Evolutionary conservation across 2,797 vertebrate species (phyloP).

Genomic region (Gephyroberyx darwinii): DNA sequence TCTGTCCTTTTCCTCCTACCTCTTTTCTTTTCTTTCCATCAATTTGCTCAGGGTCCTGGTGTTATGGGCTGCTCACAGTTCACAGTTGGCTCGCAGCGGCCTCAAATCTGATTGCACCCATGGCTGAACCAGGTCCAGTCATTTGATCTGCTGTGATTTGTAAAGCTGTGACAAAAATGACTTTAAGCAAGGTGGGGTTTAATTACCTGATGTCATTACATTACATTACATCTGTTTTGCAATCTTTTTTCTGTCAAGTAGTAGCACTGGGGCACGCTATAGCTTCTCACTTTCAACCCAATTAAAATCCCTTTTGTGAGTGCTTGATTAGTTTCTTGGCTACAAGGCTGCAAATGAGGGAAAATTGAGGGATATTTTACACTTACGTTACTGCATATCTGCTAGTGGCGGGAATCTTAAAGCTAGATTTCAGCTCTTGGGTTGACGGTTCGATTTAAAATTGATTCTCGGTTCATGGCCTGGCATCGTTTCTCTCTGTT

Average conservation of each 20-base stretch:
- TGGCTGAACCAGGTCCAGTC: constrained; percentile 20
- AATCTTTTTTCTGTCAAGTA: constrained; percentile 24
- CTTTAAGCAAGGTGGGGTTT: constrained; percentile 43
- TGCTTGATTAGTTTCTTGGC: constrained; percentile 6
- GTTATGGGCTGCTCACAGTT: background rate
- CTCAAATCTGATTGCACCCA: constrained; percentile 33
- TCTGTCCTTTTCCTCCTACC: constrained; percentile 1
- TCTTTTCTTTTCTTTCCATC: background rate
- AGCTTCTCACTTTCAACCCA: constrained; percentile 8
- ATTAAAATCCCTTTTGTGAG: constrained; percentile 32
- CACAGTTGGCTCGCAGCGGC: constrained; percentile 24
- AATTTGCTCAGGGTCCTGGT: background rate
- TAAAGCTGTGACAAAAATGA: constrained; percentile 51
- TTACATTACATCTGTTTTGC: constrained; percentile 35
- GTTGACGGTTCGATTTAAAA: too few relatives aligned
- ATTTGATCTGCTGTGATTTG: constrained; percentile 45
- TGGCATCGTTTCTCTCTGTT: too few relatives aligned
- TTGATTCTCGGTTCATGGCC: too few relatives aligned
- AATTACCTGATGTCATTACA: constrained; percentile 64
- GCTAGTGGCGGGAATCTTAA: too few relatives aligned
- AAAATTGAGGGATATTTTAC: background rate
- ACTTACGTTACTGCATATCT: background rate
- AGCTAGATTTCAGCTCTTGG: too few relatives aligned
- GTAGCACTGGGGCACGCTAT: background rate
- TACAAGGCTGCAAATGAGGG: background rate